Evolutionary conservation across 2,797 vertebrate genomes (phyloP), one percentile per base, ranked within the genome.

Genomic region (Acipenser ruthenus): DNA sequence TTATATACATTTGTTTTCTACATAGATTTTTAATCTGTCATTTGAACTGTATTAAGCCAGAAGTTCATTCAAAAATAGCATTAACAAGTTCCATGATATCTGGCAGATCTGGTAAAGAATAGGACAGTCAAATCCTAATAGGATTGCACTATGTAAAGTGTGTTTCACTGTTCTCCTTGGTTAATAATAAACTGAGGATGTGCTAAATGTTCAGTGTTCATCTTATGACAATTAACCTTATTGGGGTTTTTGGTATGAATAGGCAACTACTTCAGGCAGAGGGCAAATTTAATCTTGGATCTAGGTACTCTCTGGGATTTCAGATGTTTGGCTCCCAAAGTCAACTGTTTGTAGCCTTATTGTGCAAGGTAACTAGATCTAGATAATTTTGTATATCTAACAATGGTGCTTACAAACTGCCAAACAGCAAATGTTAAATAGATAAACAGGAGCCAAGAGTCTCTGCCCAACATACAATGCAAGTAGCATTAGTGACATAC

Each of bases 1-100:
- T 37, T 37, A 3, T 89, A 88, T 89, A 85, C 84, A 83, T 87
- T 83, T 86, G 88, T 82, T 84, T 89, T 81, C 86, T 88, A 84
- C 23, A 84, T 37, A 82, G 73, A 78, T 77, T 73, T 82, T 76
- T 71, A 75, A 77, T 4, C 23, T 79, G 77, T 82, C 76, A 87
- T 76, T 86, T 86, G 70, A 80, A 66, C 68, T 69, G 67, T 72
- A 65, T 75, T 75, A 71, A 65, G 69, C 69, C 61, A 68, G 69
- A 66, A 74, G 65, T 63, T 75, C 62, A 59, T 70, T 66, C 60
- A 68, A 58, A 50, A 59, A 65, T 63, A 18, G 63, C 49, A 67
- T 68, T 63, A 64, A 53, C 50, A 59, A 18, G 50, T 67, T 47
- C 65, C 59, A 67, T 70, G 69, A 65, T 68, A 65, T 78, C 69